A percentile compares a stretch with the other conserved stretches of the same genome.
Conservation (phyloP, 2,113 vertebrate species). For the Clinocottus analis region DNA sequence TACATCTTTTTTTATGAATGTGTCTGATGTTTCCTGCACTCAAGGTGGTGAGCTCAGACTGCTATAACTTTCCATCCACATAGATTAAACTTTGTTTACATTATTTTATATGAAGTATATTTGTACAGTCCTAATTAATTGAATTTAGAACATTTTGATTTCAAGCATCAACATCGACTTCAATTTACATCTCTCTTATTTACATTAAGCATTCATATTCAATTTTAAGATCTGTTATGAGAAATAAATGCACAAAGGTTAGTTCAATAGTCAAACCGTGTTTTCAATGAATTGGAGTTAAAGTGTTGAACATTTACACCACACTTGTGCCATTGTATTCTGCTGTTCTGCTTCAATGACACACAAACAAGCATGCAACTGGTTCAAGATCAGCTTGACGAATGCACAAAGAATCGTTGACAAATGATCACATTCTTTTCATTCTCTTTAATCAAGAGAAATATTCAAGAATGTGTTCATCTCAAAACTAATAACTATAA, state of each 20-base stretch:
- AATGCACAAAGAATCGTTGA: neutral
- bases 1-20: neutral
- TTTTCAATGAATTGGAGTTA: neutral
- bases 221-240: neutral
- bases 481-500: conserved; percentile 48
- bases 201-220: neutral
- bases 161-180: neutral
- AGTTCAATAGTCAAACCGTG: neutral
- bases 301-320: neutral
- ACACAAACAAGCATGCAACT: conserved; percentile 4
- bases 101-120: too few relatives aligned
- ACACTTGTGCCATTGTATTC: too few relatives aligned
- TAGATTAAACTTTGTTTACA: neutral
- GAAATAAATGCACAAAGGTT: neutral
- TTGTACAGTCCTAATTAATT: neutral
- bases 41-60: neutral
- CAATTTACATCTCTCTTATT: neutral
- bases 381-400: conserved; percentile 15
- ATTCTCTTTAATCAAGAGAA: conserved; percentile 48
- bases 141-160: neutral
- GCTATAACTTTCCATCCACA: neutral
- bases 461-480: conserved; percentile 37
- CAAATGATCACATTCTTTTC: conserved; percentile 26
- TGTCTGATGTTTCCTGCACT: neutral
- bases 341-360: neutral